Percentiles rank a stretch among this genome's conserved stretches.
Evolutionary conservation across 2,888 invertebrate genomes (phyloP).

Genomic region (Pardosa pseudoannulata): DNA sequence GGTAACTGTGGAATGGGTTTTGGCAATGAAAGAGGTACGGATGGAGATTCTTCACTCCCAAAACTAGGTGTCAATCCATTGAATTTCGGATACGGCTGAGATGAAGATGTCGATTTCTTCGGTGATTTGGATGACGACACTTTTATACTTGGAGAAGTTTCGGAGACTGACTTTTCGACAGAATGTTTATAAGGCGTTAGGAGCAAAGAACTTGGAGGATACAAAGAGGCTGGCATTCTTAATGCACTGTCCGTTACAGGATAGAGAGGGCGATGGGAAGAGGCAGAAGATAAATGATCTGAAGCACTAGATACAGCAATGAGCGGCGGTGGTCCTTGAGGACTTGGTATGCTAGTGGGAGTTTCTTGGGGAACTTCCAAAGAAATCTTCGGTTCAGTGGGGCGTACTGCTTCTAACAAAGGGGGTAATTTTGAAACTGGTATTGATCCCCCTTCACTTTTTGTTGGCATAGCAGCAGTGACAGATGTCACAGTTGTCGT

Average conservation of each 20-base stretch:
- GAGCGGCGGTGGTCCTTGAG: constrained; percentile 64
- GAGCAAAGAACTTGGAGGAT: constrained; percentile 29
- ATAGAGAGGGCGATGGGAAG: constrained; percentile 34
- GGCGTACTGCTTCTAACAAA: constrained; percentile 56
- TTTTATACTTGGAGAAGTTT: background rate
- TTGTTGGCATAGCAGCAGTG: constrained; percentile 37
- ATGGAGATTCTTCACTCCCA: constrained; percentile 41
- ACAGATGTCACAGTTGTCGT: constrained; percentile 43
- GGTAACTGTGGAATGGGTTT: constrained; percentile 66
- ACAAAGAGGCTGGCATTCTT: constrained; percentile 40
- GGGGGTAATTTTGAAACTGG: constrained; percentile 59
- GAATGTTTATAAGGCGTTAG: constrained; percentile 49
- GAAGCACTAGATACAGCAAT: constrained; percentile 53
- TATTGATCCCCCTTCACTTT: constrained; percentile 58
- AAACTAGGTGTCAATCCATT: constrained; percentile 48
- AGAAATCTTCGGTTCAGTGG: constrained; percentile 23
- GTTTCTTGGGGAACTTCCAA: constrained; percentile 31
- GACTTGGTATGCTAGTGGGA: constrained; percentile 43
- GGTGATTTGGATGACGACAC: constrained; percentile 20
- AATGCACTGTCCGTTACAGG: constrained; percentile 25
- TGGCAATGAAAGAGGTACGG: constrained; percentile 44
- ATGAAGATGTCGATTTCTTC: constrained; percentile 13
- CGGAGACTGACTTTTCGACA: constrained; percentile 21
- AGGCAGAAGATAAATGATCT: constrained; percentile 29
- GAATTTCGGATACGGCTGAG: constrained; percentile 34